phyloP scores from a whole-genome alignment of 2,888 invertebrate species.

The Pterobdella sp. region DNA sequence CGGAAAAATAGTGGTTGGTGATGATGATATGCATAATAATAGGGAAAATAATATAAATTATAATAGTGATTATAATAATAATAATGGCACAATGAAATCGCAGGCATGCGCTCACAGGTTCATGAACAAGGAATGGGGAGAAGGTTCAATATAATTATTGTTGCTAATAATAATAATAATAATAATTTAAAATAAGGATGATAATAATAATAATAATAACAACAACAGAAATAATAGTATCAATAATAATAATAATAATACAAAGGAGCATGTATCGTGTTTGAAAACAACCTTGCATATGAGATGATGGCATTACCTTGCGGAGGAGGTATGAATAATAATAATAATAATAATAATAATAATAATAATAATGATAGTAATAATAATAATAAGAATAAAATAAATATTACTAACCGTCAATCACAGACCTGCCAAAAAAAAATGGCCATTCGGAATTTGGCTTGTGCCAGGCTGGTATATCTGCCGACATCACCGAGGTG shows the following conservation, averaged over 20 bases:
- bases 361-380: not conserved
- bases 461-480: conserved; percentile 5
- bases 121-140: not conserved
- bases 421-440: not conserved
- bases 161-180: not conserved
- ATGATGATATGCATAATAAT: not conserved
- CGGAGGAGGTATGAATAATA: not conserved
- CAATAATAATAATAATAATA: conserved; percentile 20
- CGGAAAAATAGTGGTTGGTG: not conserved
- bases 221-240: conserved; percentile 21
- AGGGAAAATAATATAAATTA: not conserved
- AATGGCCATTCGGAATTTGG: conserved; percentile 1
- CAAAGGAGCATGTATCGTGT: not conserved
- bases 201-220: conserved; percentile 19
- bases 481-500: conserved; percentile 1
- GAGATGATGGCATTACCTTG: not conserved
- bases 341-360: not conserved
- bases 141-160: not conserved
- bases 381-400: not conserved
- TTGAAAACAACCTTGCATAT: not conserved
- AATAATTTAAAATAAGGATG: not conserved
- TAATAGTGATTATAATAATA: not conserved
- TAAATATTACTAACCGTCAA: not conserved
- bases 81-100: not conserved
- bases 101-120: not conserved